Evolutionary conservation across 2,888 invertebrate species (phyloP), one percentile per base, ranked within the genome.

Genomic region (Napeogenes sylphis): DNA sequence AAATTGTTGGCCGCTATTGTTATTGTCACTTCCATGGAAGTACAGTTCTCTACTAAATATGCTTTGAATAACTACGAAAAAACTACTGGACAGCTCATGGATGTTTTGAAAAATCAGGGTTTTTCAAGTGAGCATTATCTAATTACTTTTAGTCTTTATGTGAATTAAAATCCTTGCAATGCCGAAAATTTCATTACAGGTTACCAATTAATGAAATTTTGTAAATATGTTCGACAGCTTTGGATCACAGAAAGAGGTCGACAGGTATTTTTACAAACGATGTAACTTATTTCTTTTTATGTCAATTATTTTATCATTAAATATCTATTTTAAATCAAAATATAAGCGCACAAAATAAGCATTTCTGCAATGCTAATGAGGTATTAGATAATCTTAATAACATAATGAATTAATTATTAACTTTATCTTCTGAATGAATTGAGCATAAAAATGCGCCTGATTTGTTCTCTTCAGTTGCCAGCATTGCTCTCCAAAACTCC

Each of bases 191-290:
- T 65, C 73, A 61, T 73, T 42, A 3, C 70, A 84, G 88, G 70
- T 71, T 91, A 89, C 72, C 92, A 92, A 73, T 74, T 90, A 65
- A 81, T 84, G 68, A 91, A 90, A 69, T 84, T 91, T 72, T 87
- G 86, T 85, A 80, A 80, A 59, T 92, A 92, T 69, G 81, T 91
- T 30, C 80, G 82, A 54, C 84, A 90, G 67, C 81, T 92, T 59
- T 92, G 92, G 92, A 78, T 82, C 0, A 81, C 85, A 4, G 90
- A 90, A 67, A 83, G 86, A n/a, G 92, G 91, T 2, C 77, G 87
- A 58, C 91, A 91, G 84, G 92, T 91, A 68, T 12, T 30, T 33
- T 35, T 38, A 10, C 10, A 6, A n/a, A n/a, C n/a, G n/a, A n/a
- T n/a, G n/a, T n/a, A n/a, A n/a, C n/a, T n/a, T 42, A 8, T 42